A percentile compares a stretch with the other conserved stretches of the same genome.
Conservation (phyloP, 2,888 invertebrate species). For the Gerosis bhagava region DNA sequence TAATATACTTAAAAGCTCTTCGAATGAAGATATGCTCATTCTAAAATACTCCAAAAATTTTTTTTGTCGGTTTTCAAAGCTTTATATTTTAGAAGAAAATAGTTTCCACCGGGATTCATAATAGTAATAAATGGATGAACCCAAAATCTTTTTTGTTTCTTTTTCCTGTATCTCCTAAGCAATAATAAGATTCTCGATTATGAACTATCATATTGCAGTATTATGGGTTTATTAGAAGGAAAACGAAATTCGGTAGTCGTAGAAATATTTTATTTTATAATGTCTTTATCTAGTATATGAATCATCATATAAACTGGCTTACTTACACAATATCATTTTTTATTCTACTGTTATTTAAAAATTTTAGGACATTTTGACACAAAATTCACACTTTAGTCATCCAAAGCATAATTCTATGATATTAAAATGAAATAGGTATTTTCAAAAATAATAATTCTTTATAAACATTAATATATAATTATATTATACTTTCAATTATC, state of each 20-base stretch:
- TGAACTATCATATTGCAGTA: too few species aligned
- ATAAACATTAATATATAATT: conserved; percentile 53
- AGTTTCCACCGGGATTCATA: conserved; percentile 30
- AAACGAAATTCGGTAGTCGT: conserved; percentile 38
- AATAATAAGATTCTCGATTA: too few species aligned
- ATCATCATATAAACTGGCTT: conserved; percentile 77
- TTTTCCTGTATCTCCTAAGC: conserved; percentile 34
- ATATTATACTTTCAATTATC: too few species aligned
- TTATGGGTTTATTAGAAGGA: not conserved
- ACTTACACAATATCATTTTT: conserved; percentile 41
- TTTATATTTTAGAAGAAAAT: conserved; percentile 26
- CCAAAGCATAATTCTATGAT: conserved; percentile 34
- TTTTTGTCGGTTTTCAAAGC: conserved; percentile 30
- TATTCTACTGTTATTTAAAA: conserved; percentile 43
- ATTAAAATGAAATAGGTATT: conserved; percentile 40
- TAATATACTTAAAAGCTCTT: conserved; percentile 26
- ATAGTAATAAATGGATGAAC: conserved; percentile 39
- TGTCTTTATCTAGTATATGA: conserved; percentile 74
- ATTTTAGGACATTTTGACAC: conserved; percentile 68
- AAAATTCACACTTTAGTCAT: conserved; percentile 44
- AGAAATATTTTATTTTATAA: conserved; percentile 71
- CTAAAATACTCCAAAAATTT: conserved; percentile 36
- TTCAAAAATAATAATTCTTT: conserved; percentile 36
- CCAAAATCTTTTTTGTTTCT: conserved; percentile 38
- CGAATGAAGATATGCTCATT: conserved; percentile 38